Percentiles rank a stretch among this genome's conserved stretches.
These are phyloP conservation scores for Smittia sp. DNA, from an alignment of 2,888 invertebrate genomes.

Conservation along the genomic window DNA sequence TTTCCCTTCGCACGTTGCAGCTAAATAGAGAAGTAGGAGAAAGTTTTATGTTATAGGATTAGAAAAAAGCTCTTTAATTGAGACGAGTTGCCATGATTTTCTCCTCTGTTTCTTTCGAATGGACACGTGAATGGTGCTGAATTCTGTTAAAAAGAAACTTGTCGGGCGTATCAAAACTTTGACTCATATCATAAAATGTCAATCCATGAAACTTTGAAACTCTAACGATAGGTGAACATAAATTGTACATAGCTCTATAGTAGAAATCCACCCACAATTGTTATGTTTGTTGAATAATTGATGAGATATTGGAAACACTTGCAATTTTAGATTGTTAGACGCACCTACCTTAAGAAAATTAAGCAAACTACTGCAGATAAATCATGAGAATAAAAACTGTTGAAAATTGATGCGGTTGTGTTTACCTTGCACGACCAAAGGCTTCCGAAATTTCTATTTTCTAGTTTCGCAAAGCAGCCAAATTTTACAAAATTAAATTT, in stretches of 20 bases:
- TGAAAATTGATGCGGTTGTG: neutral
- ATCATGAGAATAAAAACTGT: slow-evolving; percentile 4
- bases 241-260: neutral
- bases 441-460: no score
- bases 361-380: neutral
- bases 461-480: no score
- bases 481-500: no score
- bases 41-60: neutral
- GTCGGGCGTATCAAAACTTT: neutral
- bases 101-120: neutral
- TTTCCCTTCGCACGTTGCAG: slow-evolving; percentile 41
- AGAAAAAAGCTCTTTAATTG: neutral
- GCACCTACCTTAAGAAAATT: neutral
- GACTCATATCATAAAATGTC: slow-evolving; percentile 7
- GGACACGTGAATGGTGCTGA: neutral
- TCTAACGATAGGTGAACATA: neutral
- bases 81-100: neutral
- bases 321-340: slow-evolving; percentile 17
- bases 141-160: neutral
- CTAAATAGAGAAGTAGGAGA: slow-evolving; percentile 11
- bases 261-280: neutral
- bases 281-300: slow-evolving; percentile 12
- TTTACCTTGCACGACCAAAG: no score
- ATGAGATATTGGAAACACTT: neutral
- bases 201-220: neutral